Evolutionary conservation across 2,888 invertebrate species (phyloP).

Genomic region (Periphyllus acericola): DNA sequence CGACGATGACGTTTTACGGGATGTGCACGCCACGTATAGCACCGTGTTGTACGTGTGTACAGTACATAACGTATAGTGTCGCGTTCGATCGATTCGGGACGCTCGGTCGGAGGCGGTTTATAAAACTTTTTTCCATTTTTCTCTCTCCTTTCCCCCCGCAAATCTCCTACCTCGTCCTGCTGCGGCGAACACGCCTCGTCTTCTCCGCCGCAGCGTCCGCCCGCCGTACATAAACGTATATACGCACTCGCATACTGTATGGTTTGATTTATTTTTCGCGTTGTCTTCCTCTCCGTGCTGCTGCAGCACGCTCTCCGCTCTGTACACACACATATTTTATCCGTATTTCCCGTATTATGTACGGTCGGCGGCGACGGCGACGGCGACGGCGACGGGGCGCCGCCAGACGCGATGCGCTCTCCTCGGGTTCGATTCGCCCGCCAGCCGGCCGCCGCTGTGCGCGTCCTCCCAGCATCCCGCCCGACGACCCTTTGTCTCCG

Average conservation of each 20-base stretch:
- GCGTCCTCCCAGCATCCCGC: background rate
- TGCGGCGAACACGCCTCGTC: background rate
- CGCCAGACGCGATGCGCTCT: conserved; percentile 47
- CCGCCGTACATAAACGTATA: background rate
- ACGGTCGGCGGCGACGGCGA: conserved; percentile 9
- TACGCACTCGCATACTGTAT: background rate
- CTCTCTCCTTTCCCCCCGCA: background rate
- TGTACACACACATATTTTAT: background rate
- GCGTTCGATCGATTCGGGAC: background rate
- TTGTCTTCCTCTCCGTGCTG: no score
- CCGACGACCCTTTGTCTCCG: conserved; percentile 37
- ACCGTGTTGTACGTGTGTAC: no score
- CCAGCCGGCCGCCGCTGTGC: conserved; percentile 13
- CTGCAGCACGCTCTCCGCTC: background rate
- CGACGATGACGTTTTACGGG: background rate
- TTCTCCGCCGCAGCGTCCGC: background rate
- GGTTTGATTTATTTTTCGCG: no score
- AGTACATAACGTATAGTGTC: background rate
- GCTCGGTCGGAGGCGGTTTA: background rate
- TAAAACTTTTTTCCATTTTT: background rate
- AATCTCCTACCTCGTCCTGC: background rate
- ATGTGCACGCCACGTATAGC: background rate
- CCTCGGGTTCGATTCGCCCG: conserved; percentile 20
- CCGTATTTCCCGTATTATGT: background rate
- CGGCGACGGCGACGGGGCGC: conserved; percentile 27